A percentile compares a stretch with the other conserved stretches of the same genome.
Evolutionary conservation across 2,797 vertebrate genomes (phyloP).

Genomic region (Sebastes steindachneri): DNA sequence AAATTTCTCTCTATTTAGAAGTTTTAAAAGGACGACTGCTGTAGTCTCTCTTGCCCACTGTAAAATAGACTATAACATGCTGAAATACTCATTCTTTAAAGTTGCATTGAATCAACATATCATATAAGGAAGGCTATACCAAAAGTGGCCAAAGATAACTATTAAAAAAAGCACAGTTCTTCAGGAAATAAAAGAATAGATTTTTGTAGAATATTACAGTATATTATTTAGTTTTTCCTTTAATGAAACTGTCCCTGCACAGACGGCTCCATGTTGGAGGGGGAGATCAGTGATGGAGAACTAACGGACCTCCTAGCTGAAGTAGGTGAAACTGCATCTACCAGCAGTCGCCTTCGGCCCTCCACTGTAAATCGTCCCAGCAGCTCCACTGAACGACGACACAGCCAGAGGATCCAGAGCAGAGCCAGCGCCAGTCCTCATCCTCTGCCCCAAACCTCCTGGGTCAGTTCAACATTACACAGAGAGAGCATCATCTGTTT

Average conservation of each 20-base stretch:
- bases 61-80: background rate
- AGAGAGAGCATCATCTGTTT: background rate
- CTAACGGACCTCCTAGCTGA: slow-evolving; percentile 63
- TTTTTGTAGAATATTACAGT: background rate
- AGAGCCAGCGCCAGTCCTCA: background rate
- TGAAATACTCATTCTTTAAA: background rate
- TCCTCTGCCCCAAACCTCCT: background rate
- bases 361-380: slow-evolving; percentile 31
- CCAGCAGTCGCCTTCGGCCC: slow-evolving; percentile 56
- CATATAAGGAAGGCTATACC: background rate
- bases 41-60: fast-evolving
- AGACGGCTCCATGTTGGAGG: slow-evolving; percentile 46
- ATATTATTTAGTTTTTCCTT: background rate
- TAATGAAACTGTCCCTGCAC: background rate
- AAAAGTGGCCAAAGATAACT: background rate
- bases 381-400: slow-evolving; percentile 1
- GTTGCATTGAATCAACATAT: background rate
- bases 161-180: background rate
- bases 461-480: slow-evolving; percentile 35
- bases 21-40: background rate
- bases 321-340: slow-evolving; percentile 19
- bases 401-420: slow-evolving; percentile 46
- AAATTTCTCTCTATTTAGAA: background rate
- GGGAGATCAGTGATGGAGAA: slow-evolving; percentile 67
- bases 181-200: background rate